Base-by-base conservation (phyloP, 2,888 invertebrate species). In the Neoascia interrupta region DNA sequence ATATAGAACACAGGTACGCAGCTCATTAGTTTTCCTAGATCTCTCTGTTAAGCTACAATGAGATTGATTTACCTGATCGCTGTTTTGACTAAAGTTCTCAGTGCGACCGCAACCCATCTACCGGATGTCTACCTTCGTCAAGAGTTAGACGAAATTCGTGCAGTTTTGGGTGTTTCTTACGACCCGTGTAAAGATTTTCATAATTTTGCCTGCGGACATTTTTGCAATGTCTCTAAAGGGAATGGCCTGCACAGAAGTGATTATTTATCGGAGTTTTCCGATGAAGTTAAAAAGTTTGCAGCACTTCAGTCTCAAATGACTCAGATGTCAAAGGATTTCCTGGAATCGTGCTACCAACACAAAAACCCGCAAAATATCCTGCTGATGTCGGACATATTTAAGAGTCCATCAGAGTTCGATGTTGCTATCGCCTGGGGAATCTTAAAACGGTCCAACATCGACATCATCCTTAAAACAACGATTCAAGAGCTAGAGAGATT, bases 141-240 rank as follows among this genome's bases (percentile, higher is more conserved):
- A 11, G 74, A 80, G 39, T 53, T 80, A 11, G 36, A 26, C 1
- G 74, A 80, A 5, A 80, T 80, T 15, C 68, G 63, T 10, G 72
- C 68, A 0, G 69, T 80, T 19, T 2, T 53, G 19, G 80, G 74
- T 11, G 68, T 63, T 10, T 43, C 51, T 1, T 63, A 74, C 11
- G 36, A 47, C 53, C 80, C 80, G 1, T 80, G 80, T 39, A 39
- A 21, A 1, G 74, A 80, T 31, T 80, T 80, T 10, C 80, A 68
- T 3, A 80, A 74, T 11, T 80, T 58, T 11, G 68, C 80, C 2
- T 80, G 80, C 18, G 80, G 80, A 1, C 37, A 63, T 11, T 80
- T 16, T 3, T 68, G 54, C 13, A 80, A 80, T 5, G 19, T 34
- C 1, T 69, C 80, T n/a, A 31, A n/a, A 0, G 63, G 63, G 1